phyloP scores from a whole-genome alignment of 1,140 invertebrate species.

The Mylabris phalerata region DNA sequence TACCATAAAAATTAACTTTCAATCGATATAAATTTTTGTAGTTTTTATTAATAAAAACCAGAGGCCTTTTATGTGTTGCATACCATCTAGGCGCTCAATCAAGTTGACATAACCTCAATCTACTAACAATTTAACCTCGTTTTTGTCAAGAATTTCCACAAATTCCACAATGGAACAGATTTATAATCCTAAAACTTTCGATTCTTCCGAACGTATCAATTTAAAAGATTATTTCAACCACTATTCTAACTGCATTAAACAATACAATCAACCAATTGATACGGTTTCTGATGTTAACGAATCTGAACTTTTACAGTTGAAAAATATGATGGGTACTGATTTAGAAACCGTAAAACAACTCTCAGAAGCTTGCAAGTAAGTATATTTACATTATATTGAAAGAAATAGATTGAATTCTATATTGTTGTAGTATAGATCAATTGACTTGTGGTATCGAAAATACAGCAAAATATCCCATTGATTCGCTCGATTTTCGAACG shows the following conservation, averaged over 20 bases:
- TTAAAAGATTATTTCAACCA: conserved; percentile 23
- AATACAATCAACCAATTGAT: neutral
- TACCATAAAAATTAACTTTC: too few species aligned
- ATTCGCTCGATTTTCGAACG: conserved; percentile 6
- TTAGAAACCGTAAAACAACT: conserved; percentile 17
- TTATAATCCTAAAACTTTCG: conserved; percentile 19
- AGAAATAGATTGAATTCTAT: neutral
- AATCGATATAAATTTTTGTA: too few species aligned
- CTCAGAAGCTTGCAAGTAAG: conserved; percentile 21
- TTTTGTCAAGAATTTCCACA: conserved; percentile 2
- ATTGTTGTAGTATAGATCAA: conserved; percentile 17
- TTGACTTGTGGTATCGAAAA: conserved; percentile 18
- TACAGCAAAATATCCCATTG: conserved; percentile 10
- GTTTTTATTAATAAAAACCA: too few species aligned
- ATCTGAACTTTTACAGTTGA: conserved; percentile 4
- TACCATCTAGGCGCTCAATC: too few species aligned
- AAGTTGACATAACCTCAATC: too few species aligned
- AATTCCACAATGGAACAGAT: conserved; percentile 25
- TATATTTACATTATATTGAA: neutral
- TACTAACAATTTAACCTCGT: neutral
- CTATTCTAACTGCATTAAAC: conserved; percentile 3
- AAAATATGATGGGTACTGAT: conserved; percentile 13
- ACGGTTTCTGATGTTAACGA: conserved; percentile 3
- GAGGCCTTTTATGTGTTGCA: too few species aligned
- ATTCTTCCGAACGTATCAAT: conserved; percentile 16